A percentile compares a stretch with the other conserved stretches of the same genome.
Evolutionary conservation across 1,140 invertebrate genomes (phyloP).

Genomic region (Planococcus citri): DNA sequence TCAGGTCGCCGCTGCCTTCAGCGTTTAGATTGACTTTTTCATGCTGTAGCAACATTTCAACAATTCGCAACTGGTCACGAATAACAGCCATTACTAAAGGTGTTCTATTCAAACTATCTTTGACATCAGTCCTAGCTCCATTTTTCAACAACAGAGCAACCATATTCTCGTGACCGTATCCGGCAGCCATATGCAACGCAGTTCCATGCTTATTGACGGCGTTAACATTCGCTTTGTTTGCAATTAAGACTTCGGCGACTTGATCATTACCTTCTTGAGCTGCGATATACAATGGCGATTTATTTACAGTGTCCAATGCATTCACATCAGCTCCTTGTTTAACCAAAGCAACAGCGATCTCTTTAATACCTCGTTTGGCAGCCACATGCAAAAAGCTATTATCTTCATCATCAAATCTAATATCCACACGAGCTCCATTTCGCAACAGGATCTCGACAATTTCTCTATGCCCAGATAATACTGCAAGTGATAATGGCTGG

Average conservation of each 20-base stretch:
- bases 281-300: slow-evolving; percentile 36
- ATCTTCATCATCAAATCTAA: not conserved
- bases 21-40: slow-evolving; percentile 23
- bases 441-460: slow-evolving; percentile 24
- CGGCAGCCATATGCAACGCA: slow-evolving; percentile 20
- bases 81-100: slow-evolving; percentile 61
- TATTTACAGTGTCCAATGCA: slow-evolving; percentile 35
- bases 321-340: slow-evolving; percentile 37
- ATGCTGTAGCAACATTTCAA: slow-evolving; percentile 33
- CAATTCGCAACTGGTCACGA: slow-evolving; percentile 26
- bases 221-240: slow-evolving; percentile 22
- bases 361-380: slow-evolving; percentile 23
- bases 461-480: slow-evolving; percentile 37
- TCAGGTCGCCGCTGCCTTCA: slow-evolving; percentile 22
- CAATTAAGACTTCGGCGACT: not conserved
- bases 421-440: slow-evolving; percentile 17
- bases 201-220: slow-evolving; percentile 22
- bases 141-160: slow-evolving; percentile 47
- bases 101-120: slow-evolving; percentile 71
- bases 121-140: slow-evolving; percentile 64
- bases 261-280: slow-evolving; percentile 52
- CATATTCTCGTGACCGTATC: not conserved
- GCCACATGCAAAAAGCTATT: slow-evolving; percentile 24
- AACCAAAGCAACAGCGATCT: slow-evolving; percentile 33
- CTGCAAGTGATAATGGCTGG: slow-evolving; percentile 47